phyloP scores from a whole-genome alignment of 2,113 vertebrate species.

The Barbus barbus region DNA sequence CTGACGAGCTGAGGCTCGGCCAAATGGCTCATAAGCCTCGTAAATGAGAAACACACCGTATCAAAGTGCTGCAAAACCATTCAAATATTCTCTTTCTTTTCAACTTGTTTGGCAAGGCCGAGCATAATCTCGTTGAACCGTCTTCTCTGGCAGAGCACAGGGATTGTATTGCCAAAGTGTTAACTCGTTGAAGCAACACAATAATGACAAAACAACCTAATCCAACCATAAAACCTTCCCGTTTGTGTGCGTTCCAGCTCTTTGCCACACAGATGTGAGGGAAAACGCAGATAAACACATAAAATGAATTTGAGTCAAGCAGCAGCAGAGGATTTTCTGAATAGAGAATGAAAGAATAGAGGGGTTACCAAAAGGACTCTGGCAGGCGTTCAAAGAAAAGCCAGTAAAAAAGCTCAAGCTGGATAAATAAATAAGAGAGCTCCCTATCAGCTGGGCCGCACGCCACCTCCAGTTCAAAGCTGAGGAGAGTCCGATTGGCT shows the following conservation, averaged over 20 bases:
- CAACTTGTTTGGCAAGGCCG: slow-evolving; percentile 41
- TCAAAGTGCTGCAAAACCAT: slow-evolving; percentile 31
- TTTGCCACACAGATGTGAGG: slow-evolving; percentile 39
- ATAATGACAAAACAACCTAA: slow-evolving; percentile 48
- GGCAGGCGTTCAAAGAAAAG: slow-evolving; percentile 51
- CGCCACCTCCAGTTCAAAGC: slow-evolving; percentile 46
- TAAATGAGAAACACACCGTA: slow-evolving; percentile 47
- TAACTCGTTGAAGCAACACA: background rate
- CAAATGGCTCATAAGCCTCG: slow-evolving; percentile 35
- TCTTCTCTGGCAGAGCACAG: slow-evolving; percentile 25
- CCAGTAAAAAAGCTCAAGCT: slow-evolving; percentile 43
- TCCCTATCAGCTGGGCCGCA: slow-evolving; percentile 50
- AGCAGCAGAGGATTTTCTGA: slow-evolving; percentile 38
- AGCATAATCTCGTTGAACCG: slow-evolving; percentile 38
- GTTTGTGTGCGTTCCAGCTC: slow-evolving; percentile 36
- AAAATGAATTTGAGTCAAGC: slow-evolving; percentile 9
- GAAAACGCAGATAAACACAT: slow-evolving; percentile 45
- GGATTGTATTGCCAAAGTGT: slow-evolving; percentile 14
- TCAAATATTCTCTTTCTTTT: slow-evolving; percentile 31
- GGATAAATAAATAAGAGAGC: slow-evolving; percentile 53
- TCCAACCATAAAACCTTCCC: slow-evolving; percentile 51
- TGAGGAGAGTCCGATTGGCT: slow-evolving; percentile 17
- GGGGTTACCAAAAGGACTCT: slow-evolving; percentile 50
- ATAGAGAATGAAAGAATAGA: slow-evolving; percentile 43
- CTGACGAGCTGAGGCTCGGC: background rate